phyloP scores from a whole-genome alignment of 2,797 vertebrate genomes.

The Brotula barbata region DNA sequence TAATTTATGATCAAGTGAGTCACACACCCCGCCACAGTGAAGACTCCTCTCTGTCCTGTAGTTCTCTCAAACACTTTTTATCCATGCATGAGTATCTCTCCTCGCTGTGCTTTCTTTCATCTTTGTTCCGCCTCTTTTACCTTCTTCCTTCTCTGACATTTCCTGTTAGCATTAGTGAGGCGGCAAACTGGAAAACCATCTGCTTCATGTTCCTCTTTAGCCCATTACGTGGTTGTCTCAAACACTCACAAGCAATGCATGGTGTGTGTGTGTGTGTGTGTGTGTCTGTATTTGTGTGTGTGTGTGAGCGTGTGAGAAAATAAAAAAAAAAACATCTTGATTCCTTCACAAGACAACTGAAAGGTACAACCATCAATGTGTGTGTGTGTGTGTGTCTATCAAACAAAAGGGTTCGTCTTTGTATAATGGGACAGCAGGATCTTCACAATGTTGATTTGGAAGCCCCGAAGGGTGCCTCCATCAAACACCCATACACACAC shows the following conservation, averaged over 20 bases:
- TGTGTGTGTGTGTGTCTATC: constrained; percentile 35
- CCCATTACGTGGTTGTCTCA: constrained; percentile 67
- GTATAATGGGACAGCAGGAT: constrained; percentile 73
- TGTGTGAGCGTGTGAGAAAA: constrained; percentile 33
- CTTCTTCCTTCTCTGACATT: constrained; percentile 51
- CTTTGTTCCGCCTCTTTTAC: constrained; percentile 30
- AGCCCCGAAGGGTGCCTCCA: constrained; percentile 57
- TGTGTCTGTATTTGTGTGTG: constrained; percentile 19
- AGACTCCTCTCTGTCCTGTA: not conserved
- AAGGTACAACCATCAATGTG: constrained; percentile 23
- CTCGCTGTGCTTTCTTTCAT: constrained; percentile 20
- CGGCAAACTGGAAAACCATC: constrained; percentile 69
- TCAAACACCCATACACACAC: constrained; percentile 47
- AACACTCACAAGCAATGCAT: constrained; percentile 32
- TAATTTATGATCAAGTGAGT: too few species aligned
- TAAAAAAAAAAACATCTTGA: constrained; percentile 31
- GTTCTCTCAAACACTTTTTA: constrained; percentile 17
- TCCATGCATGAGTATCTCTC: constrained; percentile 18
- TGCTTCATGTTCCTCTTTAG: constrained; percentile 68
- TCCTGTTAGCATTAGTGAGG: constrained; percentile 69
- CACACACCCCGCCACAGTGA: too few species aligned
- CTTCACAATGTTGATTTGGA: constrained; percentile 75
- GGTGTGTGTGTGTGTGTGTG: constrained; percentile 14
- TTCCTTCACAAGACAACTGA: constrained; percentile 40
- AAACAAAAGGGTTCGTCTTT: constrained; percentile 57